Conservation (phyloP, 2,797 vertebrate species). For the Tamandua tetradactyla region DNA sequence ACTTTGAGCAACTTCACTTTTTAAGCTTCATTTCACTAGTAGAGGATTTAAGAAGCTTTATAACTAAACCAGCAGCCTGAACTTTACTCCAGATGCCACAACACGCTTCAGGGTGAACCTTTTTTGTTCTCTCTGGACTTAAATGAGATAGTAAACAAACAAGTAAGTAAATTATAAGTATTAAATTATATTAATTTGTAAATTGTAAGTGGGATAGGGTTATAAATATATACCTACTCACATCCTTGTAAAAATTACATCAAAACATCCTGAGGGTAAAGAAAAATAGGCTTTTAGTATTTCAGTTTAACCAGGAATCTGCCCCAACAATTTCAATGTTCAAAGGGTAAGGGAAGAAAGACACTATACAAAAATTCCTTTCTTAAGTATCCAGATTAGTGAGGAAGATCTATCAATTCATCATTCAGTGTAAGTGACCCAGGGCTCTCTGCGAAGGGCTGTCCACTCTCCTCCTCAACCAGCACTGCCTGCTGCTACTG, state of each 20-base stretch:
- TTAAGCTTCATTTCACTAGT: neutral
- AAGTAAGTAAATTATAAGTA: too few species aligned
- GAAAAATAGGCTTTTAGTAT: neutral
- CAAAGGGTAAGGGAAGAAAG: neutral
- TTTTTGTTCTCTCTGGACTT: neutral
- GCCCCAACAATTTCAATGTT: neutral
- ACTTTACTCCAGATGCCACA: neutral
- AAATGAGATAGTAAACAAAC: neutral
- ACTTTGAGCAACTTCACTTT: neutral
- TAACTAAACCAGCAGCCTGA: neutral
- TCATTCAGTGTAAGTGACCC: neutral
- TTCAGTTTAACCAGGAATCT: neutral
- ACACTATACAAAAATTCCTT: neutral
- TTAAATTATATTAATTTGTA: neutral
- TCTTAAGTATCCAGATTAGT: neutral
- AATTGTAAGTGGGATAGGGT: neutral
- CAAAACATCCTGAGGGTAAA: neutral
- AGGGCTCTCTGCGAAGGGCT: neutral
- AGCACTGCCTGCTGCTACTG: conserved; percentile 67
- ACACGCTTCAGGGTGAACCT: neutral
- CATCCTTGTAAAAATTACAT: neutral
- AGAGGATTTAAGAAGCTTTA: neutral
- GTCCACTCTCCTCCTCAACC: conserved; percentile 45
- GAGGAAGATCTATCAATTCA: neutral
- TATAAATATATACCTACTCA: neutral